Evolutionary conservation across 2,888 invertebrate species (phyloP).

Genomic region (Apamea epomidion): DNA sequence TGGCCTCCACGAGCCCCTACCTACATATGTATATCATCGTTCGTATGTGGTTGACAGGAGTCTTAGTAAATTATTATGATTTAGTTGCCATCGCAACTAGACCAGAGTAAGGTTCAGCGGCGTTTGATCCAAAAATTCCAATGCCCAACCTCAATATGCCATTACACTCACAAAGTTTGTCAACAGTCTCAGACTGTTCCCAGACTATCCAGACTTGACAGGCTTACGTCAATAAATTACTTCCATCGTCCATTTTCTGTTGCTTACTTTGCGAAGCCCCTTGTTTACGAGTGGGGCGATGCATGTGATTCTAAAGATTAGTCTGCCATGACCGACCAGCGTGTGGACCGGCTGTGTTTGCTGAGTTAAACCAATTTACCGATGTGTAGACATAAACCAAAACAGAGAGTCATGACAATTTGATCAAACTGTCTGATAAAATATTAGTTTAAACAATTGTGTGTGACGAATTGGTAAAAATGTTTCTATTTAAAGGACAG

Average conservation of each 20-base stretch:
- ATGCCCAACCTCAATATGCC: not conserved
- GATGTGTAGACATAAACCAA: not conserved
- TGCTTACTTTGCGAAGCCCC: not conserved
- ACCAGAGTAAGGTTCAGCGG: not conserved
- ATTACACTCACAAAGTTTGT: no score
- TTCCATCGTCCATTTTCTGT: slow-evolving; percentile 5
- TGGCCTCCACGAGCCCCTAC: no score
- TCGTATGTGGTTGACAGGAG: not conserved
- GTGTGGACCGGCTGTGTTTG: not conserved
- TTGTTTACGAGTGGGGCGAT: not conserved
- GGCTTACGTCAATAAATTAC: slow-evolving; percentile 2
- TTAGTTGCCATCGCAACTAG: not conserved
- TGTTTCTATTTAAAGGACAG: not conserved
- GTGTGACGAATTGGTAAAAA: not conserved
- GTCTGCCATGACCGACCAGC: not conserved
- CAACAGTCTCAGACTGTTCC: not conserved
- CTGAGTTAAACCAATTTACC: not conserved
- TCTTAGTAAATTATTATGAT: not conserved
- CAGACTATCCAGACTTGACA: not conserved
- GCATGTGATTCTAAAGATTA: slow-evolving; percentile 13
- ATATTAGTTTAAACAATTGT: no score
- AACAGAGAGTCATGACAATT: not conserved
- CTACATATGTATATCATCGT: not conserved
- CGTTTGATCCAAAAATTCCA: not conserved
- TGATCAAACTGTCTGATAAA: not conserved